A percentile compares a stretch with the other conserved stretches of the same genome.
phyloP scores from a whole-genome alignment of 1,140 invertebrate species.

The Helicoverpa zea region DNA sequence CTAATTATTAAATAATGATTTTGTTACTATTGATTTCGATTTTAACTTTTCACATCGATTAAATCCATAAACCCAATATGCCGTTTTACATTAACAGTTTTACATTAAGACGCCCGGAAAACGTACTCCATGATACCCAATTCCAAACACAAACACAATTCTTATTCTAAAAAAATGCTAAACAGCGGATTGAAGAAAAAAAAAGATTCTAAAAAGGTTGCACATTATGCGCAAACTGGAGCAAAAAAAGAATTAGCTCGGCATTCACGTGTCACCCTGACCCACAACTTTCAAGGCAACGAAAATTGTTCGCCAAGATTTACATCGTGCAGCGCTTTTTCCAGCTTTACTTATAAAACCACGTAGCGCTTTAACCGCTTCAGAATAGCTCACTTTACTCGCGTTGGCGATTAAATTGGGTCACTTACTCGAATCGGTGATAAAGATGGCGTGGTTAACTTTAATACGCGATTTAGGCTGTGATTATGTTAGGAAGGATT shows the following conservation, averaged over 20 bases:
- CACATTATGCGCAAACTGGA: slow-evolving; percentile 44
- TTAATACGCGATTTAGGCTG: neutral
- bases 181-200: slow-evolving; percentile 13
- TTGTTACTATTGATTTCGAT: too few relatives aligned
- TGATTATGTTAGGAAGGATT: neutral
- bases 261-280: slow-evolving; percentile 42
- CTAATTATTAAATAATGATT: too few relatives aligned
- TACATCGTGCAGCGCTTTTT: slow-evolving; percentile 41
- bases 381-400: slow-evolving; percentile 43
- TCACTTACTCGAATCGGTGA: slow-evolving; percentile 37
- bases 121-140: too few relatives aligned
- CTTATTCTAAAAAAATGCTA: neutral
- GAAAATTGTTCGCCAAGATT: slow-evolving; percentile 51
- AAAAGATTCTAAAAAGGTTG: slow-evolving; percentile 41
- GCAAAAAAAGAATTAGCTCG: slow-evolving; percentile 42
- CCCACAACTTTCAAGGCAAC: slow-evolving; percentile 46
- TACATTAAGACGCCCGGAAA: too few relatives aligned
- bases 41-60: too few relatives aligned
- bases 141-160: slow-evolving; percentile 7
- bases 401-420: slow-evolving; percentile 39
- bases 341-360: slow-evolving; percentile 22
- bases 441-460: slow-evolving; percentile 8
- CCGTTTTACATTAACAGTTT: too few relatives aligned
- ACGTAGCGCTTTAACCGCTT: slow-evolving; percentile 19
- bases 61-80: too few relatives aligned